Evolutionary conservation across 2,888 invertebrate species (phyloP).

Genomic region (Cremastinae sp.): DNA sequence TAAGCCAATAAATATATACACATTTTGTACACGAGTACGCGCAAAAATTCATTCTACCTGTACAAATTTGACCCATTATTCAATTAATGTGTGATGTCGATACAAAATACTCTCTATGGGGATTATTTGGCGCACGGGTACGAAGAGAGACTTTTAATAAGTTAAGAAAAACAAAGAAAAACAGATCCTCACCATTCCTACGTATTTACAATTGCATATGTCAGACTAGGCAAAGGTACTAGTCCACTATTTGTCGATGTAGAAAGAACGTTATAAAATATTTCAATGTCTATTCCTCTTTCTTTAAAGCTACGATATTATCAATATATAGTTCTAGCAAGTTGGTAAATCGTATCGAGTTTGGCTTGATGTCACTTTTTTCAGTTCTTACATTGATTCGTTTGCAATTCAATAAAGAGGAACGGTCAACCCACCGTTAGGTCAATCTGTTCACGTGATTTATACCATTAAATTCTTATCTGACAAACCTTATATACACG

Average conservation of each 20-base stretch:
- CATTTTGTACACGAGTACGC: conserved; percentile 38
- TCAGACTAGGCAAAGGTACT: conserved; percentile 24
- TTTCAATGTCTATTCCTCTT: conserved; percentile 14
- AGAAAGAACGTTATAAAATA: conserved; percentile 56
- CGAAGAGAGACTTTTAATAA: conserved; percentile 51
- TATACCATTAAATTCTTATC: no score
- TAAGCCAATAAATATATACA: conserved; percentile 54
- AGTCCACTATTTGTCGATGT: conserved; percentile 24
- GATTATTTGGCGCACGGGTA: conserved; percentile 39
- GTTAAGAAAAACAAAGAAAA: conserved; percentile 25
- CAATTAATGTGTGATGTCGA: conserved; percentile 50
- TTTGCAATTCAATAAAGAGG: no score
- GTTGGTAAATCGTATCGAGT: neutral
- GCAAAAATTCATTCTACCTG: conserved; percentile 32
- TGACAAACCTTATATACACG: no score
- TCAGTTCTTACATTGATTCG: no score
- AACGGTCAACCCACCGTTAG: no score
- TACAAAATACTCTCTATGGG: conserved; percentile 48
- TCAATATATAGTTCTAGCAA: conserved; percentile 28
- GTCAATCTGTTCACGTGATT: no score
- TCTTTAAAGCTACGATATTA: conserved; percentile 39
- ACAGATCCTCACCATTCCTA: conserved; percentile 29
- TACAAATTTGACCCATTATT: conserved; percentile 46
- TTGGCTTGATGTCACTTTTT: no score
- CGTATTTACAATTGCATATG: conserved; percentile 59